Base-by-base conservation (phyloP, 2,888 invertebrate genomes). In the Napeogenes inachia region DNA sequence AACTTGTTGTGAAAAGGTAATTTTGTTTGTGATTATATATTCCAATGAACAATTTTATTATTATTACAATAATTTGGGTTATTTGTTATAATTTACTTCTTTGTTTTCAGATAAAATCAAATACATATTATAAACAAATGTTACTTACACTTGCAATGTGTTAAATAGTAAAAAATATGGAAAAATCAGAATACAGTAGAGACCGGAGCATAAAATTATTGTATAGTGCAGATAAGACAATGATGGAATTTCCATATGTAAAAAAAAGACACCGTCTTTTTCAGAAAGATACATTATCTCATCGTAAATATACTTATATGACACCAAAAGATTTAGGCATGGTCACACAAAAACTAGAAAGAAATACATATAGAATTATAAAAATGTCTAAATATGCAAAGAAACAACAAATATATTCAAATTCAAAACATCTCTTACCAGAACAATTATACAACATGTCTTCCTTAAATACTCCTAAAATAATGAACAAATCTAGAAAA, bases 351-450 rank as follows among this genome's bases (percentile, higher is more conserved):
- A 50, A 50, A 12, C 30, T 50, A 50, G 30, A n/a, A 21, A 50
- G 30, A 50, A 50, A 50, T 12, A 50, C 30, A 30, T 50, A 50
- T 30, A 50, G 30, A 50, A 12, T 50, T 50, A 30, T 50, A 50
- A 50, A 12, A 30, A 30, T 50, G 10, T 50, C 50, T 2, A 50
- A 50, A 30, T 30, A 50, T 30, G 8, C 30, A 8, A 50, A 50
- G 30, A 30, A 30, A 30, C 21, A 50, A 30, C 21, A 30, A 30
- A 50, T 8, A 50, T 30, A 10, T 30, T 13, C 4, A 2, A 50
- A 30, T 30, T 12, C 2, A 30, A 50, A 30, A n/a, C 8, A 50
- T 8, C 30, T 3, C 30, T 5, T 50, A 8, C 50, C 3, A 50
- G 8, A 50, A 30, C 6, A 30, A 5, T 8, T 50, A 50, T 30